A percentile compares a stretch with the other conserved stretches of the same genome.
These are phyloP conservation scores for Brienomyrus brachyistius DNA, from an alignment of 2,113 vertebrate species.

Conservation along the genomic window DNA sequence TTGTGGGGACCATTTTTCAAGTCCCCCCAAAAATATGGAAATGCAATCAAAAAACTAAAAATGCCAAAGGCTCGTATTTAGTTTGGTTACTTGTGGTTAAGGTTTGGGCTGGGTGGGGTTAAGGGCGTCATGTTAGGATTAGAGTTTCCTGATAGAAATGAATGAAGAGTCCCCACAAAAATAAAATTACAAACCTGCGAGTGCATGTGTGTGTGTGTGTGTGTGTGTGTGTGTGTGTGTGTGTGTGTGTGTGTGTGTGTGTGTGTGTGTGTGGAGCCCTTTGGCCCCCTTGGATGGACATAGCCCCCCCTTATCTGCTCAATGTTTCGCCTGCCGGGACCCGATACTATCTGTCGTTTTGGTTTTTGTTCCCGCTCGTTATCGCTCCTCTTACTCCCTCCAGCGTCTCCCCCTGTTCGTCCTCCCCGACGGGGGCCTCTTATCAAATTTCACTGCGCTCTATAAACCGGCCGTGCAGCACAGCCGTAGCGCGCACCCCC, in stretches of 20 bases:
- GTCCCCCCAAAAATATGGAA: too few relatives aligned
- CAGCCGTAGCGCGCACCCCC: neutral
- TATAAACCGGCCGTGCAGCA: neutral
- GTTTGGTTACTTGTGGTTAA: too few relatives aligned
- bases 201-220: neutral
- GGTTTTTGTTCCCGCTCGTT: neutral
- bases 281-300: neutral
- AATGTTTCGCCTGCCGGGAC: neutral
- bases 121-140: too few relatives aligned
- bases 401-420: neutral
- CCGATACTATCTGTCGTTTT: neutral
- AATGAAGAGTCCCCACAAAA: too few relatives aligned
- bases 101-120: too few relatives aligned
- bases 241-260: neutral
- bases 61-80: too few relatives aligned
- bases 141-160: too few relatives aligned
- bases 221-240: neutral
- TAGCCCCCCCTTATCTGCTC: neutral
- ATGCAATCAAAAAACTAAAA: too few relatives aligned
- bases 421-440: conserved; percentile 1
- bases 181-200: too few relatives aligned
- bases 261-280: neutral
- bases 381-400: neutral
- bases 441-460: neutral
- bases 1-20: too few relatives aligned